Conservation (phyloP, 2,113 vertebrate species). For the Eupsittula cactorum region DNA sequence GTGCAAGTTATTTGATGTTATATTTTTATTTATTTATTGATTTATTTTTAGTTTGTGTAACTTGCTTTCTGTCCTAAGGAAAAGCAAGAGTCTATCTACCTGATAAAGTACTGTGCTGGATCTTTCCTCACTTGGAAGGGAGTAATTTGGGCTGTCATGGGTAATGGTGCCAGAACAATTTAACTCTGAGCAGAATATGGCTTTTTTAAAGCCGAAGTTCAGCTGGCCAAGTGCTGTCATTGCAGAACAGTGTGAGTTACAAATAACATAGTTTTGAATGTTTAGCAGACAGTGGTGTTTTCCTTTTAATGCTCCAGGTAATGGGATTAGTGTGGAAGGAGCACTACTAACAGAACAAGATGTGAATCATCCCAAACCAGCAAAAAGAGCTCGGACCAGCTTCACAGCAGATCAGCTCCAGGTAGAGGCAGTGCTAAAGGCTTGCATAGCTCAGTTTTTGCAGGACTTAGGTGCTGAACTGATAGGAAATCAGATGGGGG, state of each 20-base stretch:
- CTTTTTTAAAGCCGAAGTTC: neutral
- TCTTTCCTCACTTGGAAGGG: neutral
- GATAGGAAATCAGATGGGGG: neutral
- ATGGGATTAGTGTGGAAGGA: conserved; percentile 89
- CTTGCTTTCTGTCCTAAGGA: neutral
- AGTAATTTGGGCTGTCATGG: neutral
- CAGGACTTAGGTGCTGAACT: neutral
- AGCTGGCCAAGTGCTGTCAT: neutral
- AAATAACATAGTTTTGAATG: neutral
- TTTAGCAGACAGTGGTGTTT: neutral
- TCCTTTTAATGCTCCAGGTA: conserved; percentile 79
- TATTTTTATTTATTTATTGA: neutral
- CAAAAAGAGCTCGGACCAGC: conserved; percentile 96
- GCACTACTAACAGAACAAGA: conserved; percentile 90
- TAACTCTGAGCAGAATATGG: neutral
- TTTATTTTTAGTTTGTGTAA: neutral
- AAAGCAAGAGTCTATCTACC: neutral
- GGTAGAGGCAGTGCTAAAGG: conserved; percentile 74
- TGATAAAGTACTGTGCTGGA: neutral
- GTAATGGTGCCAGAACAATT: neutral
- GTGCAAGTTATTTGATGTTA: neutral
- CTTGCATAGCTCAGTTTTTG: neutral
- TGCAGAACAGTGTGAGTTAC: neutral
- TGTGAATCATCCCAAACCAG: conserved; percentile 91
- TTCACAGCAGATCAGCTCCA: conserved; percentile 98